Conservation (phyloP, 2,888 invertebrate species). For the Pollenia angustigena region DNA sequence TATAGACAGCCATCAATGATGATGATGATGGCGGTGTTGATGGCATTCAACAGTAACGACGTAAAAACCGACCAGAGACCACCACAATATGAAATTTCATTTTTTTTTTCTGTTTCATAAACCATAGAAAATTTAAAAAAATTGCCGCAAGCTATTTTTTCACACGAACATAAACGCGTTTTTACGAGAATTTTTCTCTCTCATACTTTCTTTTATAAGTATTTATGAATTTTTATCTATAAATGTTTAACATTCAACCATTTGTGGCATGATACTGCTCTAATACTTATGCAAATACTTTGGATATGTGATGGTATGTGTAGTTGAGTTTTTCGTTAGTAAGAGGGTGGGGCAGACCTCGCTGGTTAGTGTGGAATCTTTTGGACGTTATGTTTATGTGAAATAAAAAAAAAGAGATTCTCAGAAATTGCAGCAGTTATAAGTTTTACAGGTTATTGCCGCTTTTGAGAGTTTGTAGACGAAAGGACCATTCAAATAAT, state of each 20-base stretch:
- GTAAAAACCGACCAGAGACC: slow-evolving; percentile 23
- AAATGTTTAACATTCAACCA: slow-evolving; percentile 39
- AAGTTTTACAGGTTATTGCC: slow-evolving; percentile 21
- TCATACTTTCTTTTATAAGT: slow-evolving; percentile 36
- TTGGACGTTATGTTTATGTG: slow-evolving; percentile 22
- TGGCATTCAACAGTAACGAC: slow-evolving; percentile 5
- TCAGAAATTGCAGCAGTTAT: slow-evolving; percentile 6
- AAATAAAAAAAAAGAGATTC: not conserved
- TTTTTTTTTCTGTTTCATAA: slow-evolving; percentile 13
- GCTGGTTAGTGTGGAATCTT: not conserved
- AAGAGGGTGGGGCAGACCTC: not conserved
- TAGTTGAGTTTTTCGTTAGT: not conserved
- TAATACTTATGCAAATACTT: slow-evolving; percentile 56
- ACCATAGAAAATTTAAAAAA: slow-evolving; percentile 68
- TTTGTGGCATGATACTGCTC: slow-evolving; percentile 24
- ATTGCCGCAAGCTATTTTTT: slow-evolving; percentile 71
- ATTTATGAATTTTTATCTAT: slow-evolving; percentile 56
- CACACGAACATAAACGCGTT: slow-evolving; percentile 70
- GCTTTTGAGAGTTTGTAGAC: not conserved
- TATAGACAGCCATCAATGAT: slow-evolving; percentile 23
- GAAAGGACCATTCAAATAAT: not conserved
- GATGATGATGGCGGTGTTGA: not conserved
- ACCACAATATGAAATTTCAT: slow-evolving; percentile 14
- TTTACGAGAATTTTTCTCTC: slow-evolving; percentile 62
- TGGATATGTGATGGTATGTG: not conserved